Base-by-base conservation (phyloP, 2,888 invertebrate genomes). In the Galerucella pusilla region DNA sequence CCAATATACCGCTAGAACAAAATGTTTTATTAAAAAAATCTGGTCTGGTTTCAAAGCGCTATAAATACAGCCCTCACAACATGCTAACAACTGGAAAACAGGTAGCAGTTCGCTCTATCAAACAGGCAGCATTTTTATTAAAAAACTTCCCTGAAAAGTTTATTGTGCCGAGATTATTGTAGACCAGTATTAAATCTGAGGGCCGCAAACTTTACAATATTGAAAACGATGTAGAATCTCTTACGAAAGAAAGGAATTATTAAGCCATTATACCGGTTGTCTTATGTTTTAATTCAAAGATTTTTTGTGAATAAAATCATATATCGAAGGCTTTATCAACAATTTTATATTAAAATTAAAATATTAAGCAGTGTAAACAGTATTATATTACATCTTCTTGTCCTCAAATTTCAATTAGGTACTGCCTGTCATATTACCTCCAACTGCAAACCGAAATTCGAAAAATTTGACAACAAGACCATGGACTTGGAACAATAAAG, bases 31-130 rank as follows among this genome's bases (percentile, higher is more conserved):
- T 49, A 59, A 72, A 71, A 71, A 61, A 72, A 72, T 72, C 66
- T 66, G 66, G 72, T 72, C 60, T 67, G 59, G 54, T 66, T 46
- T 66, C 57, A 49, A 72, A 72, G 66, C 72, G 20, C 54, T 72
- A 60, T 66, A 73, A 77, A 75, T 72, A 71, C 78, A 79, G 77
- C 77, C 79, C 79, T 88, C 88, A 88, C 89, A 89, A 89, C 89
- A 88, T 89, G 89, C 89, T 88, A 88, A 88, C 89, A 89, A 88
- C 88, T 84, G 84, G 80, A 81, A 72, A 75, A 82, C 80, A 84
- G 87, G 87, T 87, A 88, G 88, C 87, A 86, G 87, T 87, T 87
- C 84, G 86, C 81, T 81, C 83, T 84, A 81, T 80, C 76, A 75
- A 76, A 69, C 77, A 78, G 83, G 82, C 80, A 82, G 76, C 79